Conservation (phyloP, 1,140 invertebrate species). For the Listronotus oregonensis region DNA sequence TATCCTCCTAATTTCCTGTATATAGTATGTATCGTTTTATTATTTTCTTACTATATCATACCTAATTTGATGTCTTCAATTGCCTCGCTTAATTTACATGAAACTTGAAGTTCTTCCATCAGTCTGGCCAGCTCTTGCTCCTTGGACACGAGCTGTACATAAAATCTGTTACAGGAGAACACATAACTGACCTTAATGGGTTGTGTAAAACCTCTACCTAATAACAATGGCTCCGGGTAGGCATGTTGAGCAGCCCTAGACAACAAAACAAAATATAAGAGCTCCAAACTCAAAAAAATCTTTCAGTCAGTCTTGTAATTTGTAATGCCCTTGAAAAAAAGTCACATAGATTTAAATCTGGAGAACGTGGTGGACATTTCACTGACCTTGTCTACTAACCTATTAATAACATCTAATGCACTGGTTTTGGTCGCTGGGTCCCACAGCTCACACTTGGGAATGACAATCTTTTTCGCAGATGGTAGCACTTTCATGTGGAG, state of each 20-base stretch:
- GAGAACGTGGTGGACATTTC: too few relatives aligned
- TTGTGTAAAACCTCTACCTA: constrained; percentile 53
- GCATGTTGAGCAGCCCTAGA: constrained; percentile 50
- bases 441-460: constrained; percentile 73
- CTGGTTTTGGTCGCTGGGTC: constrained; percentile 58
- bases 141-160: constrained; percentile 68
- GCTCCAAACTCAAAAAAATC: too few relatives aligned
- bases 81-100: constrained; percentile 43
- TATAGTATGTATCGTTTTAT: too few relatives aligned
- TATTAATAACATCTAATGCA: constrained; percentile 51
- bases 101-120: constrained; percentile 60
- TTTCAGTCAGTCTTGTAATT: too few relatives aligned
- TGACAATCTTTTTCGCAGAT: constrained; percentile 68
- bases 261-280: not conserved
- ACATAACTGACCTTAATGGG: constrained; percentile 71
- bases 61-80: constrained; percentile 48
- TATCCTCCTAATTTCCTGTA: too few relatives aligned
- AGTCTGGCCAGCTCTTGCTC: constrained; percentile 61
- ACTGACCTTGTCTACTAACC: too few relatives aligned
- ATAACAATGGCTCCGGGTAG: constrained; percentile 60
- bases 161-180: constrained; percentile 72
- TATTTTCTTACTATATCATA: not conserved
- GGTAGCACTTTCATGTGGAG: constrained; percentile 67
- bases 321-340: too few relatives aligned
- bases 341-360: too few relatives aligned